Percentiles rank a stretch among this genome's conserved stretches.
These are phyloP conservation scores for Mus pahari DNA, from an alignment of 2,113 vertebrate species.

Conservation along the genomic window DNA sequence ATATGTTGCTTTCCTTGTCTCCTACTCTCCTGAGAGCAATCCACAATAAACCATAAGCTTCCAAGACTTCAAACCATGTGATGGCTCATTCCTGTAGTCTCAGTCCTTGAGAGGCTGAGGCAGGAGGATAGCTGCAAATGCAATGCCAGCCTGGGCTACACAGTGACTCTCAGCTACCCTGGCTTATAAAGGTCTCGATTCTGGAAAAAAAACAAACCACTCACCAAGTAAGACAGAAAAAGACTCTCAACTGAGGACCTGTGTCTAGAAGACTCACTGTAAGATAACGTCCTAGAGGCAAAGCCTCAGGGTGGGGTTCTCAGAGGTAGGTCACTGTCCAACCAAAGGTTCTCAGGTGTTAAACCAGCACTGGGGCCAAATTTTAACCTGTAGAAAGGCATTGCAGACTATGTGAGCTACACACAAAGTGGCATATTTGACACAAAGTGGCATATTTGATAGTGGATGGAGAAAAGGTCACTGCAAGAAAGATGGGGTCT, in stretches of 20 bases:
- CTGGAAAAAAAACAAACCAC: not conserved
- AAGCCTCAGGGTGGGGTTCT: not conserved
- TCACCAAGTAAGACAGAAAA: not conserved
- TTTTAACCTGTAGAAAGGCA: not conserved
- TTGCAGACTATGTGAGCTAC: not conserved
- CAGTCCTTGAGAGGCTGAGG: not conserved
- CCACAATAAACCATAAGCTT: not conserved
- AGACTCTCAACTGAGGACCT: not conserved
- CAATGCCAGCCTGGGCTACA: not conserved
- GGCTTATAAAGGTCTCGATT: not conserved
- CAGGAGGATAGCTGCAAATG: not conserved
- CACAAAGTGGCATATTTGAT: not conserved
- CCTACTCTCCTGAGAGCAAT: not conserved
- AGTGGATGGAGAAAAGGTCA: not conserved
- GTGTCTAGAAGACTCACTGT: not conserved
- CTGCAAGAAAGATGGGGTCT: not conserved
- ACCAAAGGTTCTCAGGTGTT: too few species aligned
- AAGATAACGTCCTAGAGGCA: not conserved
- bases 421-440: not conserved
- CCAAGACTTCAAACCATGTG: not conserved
- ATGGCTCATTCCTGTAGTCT: not conserved
- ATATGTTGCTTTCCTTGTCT: not conserved
- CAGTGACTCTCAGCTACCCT: not conserved
- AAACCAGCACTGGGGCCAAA: not conserved
- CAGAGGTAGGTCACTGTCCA: not conserved